Conservation (phyloP, 2,797 vertebrate genomes). For the Microchirus variegatus region DNA sequence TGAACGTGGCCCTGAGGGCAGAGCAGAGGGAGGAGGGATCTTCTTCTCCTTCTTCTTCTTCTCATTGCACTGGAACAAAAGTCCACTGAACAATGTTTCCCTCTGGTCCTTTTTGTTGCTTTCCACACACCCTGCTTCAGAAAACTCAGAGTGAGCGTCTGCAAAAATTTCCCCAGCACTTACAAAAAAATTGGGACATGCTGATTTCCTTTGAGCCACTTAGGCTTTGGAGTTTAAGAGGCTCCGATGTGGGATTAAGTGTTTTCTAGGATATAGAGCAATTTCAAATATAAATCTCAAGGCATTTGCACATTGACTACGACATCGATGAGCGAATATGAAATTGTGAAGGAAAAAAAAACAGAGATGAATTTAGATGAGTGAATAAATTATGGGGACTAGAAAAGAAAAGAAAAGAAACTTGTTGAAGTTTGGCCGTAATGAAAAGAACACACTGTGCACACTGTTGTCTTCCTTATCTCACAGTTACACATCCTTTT, state of each 20-base stretch:
- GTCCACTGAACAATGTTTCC: slow-evolving; percentile 35
- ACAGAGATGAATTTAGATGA: too few relatives aligned
- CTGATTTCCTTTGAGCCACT: slow-evolving; percentile 8
- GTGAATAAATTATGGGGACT: too few relatives aligned
- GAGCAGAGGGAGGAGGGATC: slow-evolving; percentile 29
- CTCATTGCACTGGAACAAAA: slow-evolving; percentile 32
- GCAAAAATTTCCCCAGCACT: slow-evolving; percentile 7
- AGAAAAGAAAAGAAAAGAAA: too few relatives aligned
- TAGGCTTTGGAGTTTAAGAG: slow-evolving; percentile 1
- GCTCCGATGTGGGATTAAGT: not conserved
- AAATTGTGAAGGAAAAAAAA: too few relatives aligned
- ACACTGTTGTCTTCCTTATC: too few relatives aligned
- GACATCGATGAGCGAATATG: too few relatives aligned
- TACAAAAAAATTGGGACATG: slow-evolving; percentile 13
- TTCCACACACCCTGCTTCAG: slow-evolving; percentile 15
- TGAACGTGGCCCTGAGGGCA: slow-evolving; percentile 44
- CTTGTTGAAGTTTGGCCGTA: too few relatives aligned
- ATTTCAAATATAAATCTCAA: slow-evolving; percentile 3
- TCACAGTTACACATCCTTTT: too few relatives aligned
- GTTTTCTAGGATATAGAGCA: not conserved
- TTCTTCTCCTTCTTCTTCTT: not conserved
- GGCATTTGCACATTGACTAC: too few relatives aligned
- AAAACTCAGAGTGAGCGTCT: slow-evolving; percentile 11
- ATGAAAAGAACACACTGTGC: too few relatives aligned
- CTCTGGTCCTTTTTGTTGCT: slow-evolving; percentile 25